Percentiles rank a stretch among this genome's conserved stretches.
phyloP scores from a whole-genome alignment of 2,797 vertebrate species.

The Lepidocolaptes lacrymiger region DNA sequence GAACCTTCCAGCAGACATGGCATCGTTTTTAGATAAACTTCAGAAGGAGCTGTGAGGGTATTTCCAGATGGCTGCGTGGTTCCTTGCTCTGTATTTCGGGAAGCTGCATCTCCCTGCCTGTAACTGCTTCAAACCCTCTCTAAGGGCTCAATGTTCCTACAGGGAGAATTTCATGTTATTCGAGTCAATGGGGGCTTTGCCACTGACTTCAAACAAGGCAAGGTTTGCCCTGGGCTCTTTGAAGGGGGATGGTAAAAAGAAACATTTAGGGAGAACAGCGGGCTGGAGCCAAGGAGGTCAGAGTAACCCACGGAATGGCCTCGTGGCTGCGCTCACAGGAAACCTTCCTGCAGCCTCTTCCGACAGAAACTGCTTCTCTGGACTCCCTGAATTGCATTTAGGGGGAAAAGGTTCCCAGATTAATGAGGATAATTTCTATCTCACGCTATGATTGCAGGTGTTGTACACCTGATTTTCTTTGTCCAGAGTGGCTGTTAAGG shows the following conservation, averaged over 20 bases:
- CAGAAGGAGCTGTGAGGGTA: slow-evolving; percentile 11
- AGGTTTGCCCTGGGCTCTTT: slow-evolving; percentile 19
- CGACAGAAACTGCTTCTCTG: not conserved
- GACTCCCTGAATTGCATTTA: not conserved
- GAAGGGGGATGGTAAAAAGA: not conserved
- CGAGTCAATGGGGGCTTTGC: not conserved
- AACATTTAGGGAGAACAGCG: not conserved
- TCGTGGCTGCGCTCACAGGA: not conserved
- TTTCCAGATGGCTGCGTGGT: slow-evolving; percentile 10
- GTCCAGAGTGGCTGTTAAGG: not conserved
- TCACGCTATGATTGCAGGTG: not conserved
- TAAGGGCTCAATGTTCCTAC: not conserved
- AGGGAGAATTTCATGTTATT: not conserved
- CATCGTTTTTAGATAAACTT: slow-evolving; percentile 48
- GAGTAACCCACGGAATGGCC: not conserved
- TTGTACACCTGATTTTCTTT: not conserved
- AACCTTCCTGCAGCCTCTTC: not conserved
- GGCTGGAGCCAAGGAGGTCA: slow-evolving; percentile 28
- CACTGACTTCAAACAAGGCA: slow-evolving; percentile 16
- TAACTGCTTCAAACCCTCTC: not conserved
- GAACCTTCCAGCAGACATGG: slow-evolving; percentile 40
- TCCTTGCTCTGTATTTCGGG: not conserved
- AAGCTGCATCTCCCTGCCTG: not conserved
- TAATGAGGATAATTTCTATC: slow-evolving; percentile 34
- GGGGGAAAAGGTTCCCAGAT: not conserved